Evolutionary conservation across 2,113 vertebrate genomes (phyloP).

Genomic region (Gallinago jamesoni): DNA sequence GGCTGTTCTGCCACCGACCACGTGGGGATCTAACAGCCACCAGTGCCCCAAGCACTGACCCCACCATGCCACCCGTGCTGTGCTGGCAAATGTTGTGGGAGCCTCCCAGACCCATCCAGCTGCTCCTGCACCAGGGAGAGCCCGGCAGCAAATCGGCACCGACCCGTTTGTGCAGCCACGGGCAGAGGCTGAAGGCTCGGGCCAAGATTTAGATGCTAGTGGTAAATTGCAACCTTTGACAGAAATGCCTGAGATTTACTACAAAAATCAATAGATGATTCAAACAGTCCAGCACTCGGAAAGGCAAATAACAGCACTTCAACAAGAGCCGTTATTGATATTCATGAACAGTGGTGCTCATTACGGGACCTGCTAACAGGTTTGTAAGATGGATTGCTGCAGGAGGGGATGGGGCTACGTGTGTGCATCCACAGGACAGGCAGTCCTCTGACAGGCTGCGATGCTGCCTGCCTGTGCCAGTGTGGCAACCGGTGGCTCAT

Average conservation of each 20-base stretch:
- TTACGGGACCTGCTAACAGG: neutral
- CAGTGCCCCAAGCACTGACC: too few relatives aligned
- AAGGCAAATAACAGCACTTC: neutral
- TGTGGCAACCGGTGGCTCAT: rapidly evolving
- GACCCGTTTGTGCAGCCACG: neutral
- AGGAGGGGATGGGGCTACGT: neutral
- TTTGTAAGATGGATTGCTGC: rapidly evolving
- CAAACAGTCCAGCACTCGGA: neutral
- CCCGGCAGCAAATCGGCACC: neutral
- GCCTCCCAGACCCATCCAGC: rapidly evolving
- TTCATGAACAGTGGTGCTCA: neutral
- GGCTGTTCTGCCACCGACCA: neutral
- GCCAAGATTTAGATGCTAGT: constrained; percentile 27
- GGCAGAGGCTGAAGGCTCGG: neutral
- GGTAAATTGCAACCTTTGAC: constrained; percentile 50
- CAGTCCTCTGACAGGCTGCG: too few relatives aligned
- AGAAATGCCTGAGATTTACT: constrained; percentile 19
- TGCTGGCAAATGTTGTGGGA: rapidly evolving
- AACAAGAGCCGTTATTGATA: neutral
- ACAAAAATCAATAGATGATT: constrained; percentile 7
- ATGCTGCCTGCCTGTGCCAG: rapidly evolving
- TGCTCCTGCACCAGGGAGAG: neutral
- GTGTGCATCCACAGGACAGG: neutral
- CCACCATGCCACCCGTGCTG: rapidly evolving
- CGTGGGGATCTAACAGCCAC: neutral